Evolutionary conservation across 2,888 invertebrate species (phyloP).

Genomic region (Diarsia brunnea): DNA sequence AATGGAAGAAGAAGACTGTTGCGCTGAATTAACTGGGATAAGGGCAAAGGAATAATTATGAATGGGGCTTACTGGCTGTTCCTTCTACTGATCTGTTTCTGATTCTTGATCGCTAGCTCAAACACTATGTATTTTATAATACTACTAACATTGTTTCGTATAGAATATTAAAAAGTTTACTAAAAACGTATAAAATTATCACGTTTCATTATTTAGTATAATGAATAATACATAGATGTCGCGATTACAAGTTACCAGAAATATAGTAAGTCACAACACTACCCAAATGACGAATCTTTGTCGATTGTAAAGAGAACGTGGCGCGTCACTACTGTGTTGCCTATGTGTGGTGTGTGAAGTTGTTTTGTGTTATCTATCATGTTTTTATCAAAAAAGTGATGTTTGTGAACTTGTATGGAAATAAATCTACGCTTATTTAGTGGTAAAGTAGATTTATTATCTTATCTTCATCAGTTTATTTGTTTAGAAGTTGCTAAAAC

Average conservation of each 20-base stretch:
- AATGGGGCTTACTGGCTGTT: no score
- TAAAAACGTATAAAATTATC: neutral
- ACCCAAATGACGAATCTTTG: constrained; percentile 57
- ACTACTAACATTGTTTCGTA: neutral
- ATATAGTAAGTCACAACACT: constrained; percentile 59
- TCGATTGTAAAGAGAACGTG: constrained; percentile 37
- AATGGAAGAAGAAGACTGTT: no score
- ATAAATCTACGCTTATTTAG: constrained; percentile 83
- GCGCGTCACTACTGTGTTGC: constrained; percentile 79
- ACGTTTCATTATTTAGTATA: neutral
- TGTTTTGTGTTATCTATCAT: constrained; percentile 89
- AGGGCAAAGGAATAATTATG: no score
- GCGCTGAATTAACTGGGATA: no score
- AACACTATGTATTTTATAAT: neutral
- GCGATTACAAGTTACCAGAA: constrained; percentile 13
- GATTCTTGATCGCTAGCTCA: neutral
- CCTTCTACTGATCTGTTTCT: neutral
- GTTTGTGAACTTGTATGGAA: constrained; percentile 84
- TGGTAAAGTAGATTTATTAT: constrained; percentile 86
- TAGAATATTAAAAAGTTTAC: neutral
- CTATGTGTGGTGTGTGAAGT: constrained; percentile 80
- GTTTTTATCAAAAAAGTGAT: constrained; percentile 90
- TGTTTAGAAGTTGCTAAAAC: constrained; percentile 74
- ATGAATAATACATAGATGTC: constrained; percentile 47
- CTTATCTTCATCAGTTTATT: constrained; percentile 80